Conservation (phyloP, 1,140 invertebrate genomes). For the Proales similis region DNA sequence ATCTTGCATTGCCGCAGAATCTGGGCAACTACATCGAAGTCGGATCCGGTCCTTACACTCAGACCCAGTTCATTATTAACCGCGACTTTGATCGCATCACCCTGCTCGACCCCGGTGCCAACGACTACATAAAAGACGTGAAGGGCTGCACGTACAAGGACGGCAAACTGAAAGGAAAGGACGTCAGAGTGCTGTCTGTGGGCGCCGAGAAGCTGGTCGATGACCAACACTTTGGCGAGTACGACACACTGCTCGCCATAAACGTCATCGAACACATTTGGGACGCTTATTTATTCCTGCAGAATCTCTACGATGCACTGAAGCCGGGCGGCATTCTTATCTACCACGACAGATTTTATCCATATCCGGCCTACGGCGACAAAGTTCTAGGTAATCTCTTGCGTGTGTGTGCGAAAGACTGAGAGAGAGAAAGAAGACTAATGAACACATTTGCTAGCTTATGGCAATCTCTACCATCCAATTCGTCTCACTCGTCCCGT, state of each 20-base stretch:
- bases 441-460: no score
- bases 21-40: conserved; percentile 10
- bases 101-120: conserved; percentile 1
- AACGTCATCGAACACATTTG: conserved; percentile 16
- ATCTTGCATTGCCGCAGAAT: background rate
- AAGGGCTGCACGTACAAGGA: conserved; percentile 6
- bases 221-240: background rate
- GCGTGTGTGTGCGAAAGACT: no score
- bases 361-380: background rate
- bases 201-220: background rate
- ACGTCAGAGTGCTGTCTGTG: background rate
- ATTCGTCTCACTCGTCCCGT: background rate
- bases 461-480: background rate
- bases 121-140: background rate
- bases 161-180: background rate
- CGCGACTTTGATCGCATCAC: background rate
- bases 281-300: conserved; percentile 4
- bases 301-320: conserved; percentile 4
- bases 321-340: background rate
- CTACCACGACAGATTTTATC: conserved; percentile 7
- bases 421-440: conserved; percentile 1
- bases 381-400: background rate
- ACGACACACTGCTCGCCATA: background rate
- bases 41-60: conserved; percentile 6
- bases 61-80: background rate